A percentile compares a stretch with the other conserved stretches of the same genome.
phyloP scores from a whole-genome alignment of 1,140 invertebrate species.

The Pissodes strobi region DNA sequence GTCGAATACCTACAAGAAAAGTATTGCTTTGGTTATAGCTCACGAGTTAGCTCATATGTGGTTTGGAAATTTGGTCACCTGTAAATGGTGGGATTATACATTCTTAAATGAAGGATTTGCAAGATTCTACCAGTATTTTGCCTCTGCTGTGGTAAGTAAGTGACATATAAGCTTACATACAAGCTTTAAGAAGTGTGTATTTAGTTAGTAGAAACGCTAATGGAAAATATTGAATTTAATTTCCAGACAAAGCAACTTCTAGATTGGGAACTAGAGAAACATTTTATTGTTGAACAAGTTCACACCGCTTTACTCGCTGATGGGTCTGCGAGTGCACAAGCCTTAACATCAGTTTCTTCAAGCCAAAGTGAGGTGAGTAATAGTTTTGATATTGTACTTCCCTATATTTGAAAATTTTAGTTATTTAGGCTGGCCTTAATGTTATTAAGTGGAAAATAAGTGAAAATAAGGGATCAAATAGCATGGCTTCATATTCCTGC shows the following conservation, averaged over 20 bases:
- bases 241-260: conserved; percentile 22
- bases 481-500: too few species aligned
- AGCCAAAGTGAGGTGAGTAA: conserved; percentile 31
- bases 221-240: background rate
- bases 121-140: conserved; percentile 31
- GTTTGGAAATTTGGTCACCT: conserved; percentile 88
- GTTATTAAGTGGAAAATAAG: too few species aligned
- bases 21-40: conserved; percentile 78
- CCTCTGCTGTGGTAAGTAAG: conserved; percentile 16
- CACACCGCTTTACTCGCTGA: conserved; percentile 51
- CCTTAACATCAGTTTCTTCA: conserved; percentile 50
- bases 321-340: conserved; percentile 32
- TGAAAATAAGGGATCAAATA: too few species aligned
- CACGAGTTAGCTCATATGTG: conserved; percentile 94
- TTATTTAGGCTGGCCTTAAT: too few species aligned
- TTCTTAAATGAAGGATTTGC: conserved; percentile 94
- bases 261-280: conserved; percentile 43
- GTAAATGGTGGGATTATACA: conserved; percentile 91
- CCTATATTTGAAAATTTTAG: too few species aligned
- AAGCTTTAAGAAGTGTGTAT: too few species aligned
- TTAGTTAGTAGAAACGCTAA: background rate
- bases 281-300: conserved; percentile 59
- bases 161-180: background rate
- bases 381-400: too few species aligned
- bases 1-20: conserved; percentile 74